Percentiles rank a stretch among this genome's conserved stretches.
Evolutionary conservation across 1,140 invertebrate species (phyloP).

Genomic region (Hermatobates lingyangjiaoensis): DNA sequence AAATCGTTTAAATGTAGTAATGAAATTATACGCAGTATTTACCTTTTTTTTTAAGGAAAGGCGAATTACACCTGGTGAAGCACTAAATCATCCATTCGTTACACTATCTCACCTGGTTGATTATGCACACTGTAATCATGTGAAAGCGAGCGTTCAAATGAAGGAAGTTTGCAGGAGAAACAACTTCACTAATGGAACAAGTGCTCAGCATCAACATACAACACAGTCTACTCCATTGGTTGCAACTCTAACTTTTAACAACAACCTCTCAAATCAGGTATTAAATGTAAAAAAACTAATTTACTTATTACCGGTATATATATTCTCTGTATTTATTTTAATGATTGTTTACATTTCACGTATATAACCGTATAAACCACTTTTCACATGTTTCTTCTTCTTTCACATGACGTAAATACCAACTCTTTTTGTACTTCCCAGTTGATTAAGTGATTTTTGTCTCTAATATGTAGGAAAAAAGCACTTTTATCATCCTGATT

Average conservation of each 20-base stretch:
- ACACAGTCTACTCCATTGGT: slow-evolving; percentile 42
- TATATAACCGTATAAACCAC: background rate
- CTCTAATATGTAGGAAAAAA: too few species aligned
- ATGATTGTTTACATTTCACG: too few species aligned
- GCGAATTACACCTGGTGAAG: slow-evolving; percentile 84
- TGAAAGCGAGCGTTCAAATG: slow-evolving; percentile 87
- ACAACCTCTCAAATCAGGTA: slow-evolving; percentile 48
- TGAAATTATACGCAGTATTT: background rate
- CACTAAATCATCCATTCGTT: slow-evolving; percentile 87
- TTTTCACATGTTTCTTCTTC: too few species aligned
- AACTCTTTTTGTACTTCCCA: background rate
- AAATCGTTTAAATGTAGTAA: background rate
- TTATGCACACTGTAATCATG: slow-evolving; percentile 91
- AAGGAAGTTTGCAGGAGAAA: slow-evolving; percentile 71
- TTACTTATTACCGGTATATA: slow-evolving; percentile 37
- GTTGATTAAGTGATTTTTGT: too few species aligned
- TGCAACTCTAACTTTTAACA: slow-evolving; percentile 76
- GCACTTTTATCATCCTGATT: too few species aligned
- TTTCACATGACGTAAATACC: too few species aligned
- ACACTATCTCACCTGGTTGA: slow-evolving; percentile 82
- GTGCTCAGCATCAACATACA: slow-evolving; percentile 31
- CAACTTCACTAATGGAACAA: slow-evolving; percentile 33
- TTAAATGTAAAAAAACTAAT: too few species aligned
- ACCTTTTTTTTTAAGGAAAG: slow-evolving; percentile 44
- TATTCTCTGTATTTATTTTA: too few species aligned